phyloP scores from a whole-genome alignment of 2,113 vertebrate genomes.

The Poeciliopsis prolifica region DNA sequence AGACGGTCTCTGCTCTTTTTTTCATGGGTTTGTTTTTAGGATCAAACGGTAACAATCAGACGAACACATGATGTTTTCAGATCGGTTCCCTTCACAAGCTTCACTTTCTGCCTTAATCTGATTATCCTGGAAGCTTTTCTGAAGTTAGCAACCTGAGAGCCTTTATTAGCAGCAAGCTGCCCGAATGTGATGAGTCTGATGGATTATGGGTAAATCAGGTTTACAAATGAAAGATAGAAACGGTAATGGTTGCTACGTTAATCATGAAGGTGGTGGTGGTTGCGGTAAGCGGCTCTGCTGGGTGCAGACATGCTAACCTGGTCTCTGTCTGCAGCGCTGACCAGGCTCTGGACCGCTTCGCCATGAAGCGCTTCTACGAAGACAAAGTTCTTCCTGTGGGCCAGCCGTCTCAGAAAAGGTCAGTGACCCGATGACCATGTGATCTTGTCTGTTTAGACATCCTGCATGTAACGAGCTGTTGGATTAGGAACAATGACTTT shows the following conservation, averaged over 20 bases:
- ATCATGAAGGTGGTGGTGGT: background rate
- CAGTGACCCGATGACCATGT: constrained; percentile 56
- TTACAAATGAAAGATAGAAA: background rate
- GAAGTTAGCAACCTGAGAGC: background rate
- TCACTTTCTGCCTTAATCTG: background rate
- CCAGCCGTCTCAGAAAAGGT: constrained; percentile 97
- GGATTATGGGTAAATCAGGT: background rate
- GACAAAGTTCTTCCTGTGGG: constrained; percentile 96
- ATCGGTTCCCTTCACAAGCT: background rate
- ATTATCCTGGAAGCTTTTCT: background rate
- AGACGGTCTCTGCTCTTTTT: constrained; percentile 8
- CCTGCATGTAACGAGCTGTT: no score
- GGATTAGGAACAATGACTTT: no score
- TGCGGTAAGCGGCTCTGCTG: background rate
- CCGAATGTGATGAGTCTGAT: background rate
- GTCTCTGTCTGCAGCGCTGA: constrained; percentile 82
- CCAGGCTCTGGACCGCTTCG: constrained; percentile 97
- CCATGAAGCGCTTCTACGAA: constrained; percentile 99
- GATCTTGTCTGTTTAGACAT: no score
- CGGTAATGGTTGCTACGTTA: no score
- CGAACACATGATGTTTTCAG: constrained; percentile 24
- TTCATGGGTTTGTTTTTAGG: background rate
- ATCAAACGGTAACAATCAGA: constrained; percentile 6
- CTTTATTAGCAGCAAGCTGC: background rate
- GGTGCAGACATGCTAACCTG: background rate